Evolutionary conservation across 23 tunicate genomes (phyloP), one percentile per base, ranked within the genome.

Genomic region (Clavelina lepadiformis): DNA sequence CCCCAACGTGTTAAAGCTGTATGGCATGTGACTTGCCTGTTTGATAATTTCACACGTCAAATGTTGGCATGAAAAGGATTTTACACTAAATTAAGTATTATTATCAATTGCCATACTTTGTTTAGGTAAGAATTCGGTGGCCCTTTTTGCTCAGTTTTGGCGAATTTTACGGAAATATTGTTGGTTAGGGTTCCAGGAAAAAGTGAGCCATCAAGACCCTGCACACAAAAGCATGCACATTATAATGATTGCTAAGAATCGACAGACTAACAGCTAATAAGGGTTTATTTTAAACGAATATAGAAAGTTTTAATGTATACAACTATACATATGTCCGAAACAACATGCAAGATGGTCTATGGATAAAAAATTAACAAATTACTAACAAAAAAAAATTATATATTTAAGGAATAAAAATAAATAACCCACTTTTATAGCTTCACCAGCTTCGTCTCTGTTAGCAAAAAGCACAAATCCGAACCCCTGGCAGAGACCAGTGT

Each of bases 381-480:
- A 41, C 15, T 41, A 41, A 41, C 11, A 11, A 41, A 8, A 41
- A 41, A 41, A 41, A 8, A 8, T 8, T 15, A 41, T 8, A 8
- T 8, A 41, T 8, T 15, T 15, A 41, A 41, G 49, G 49, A 41
- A 11, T 41, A 41, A 11, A 11, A 15, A 15, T 41, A 41, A 36
- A 35, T 8, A 63, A 61, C 75, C 46, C 30, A 82, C 96, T 59
- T 69, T 49, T 7, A 80, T 74, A 0, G 96, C 81, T 35, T 64
- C 71, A 28, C 62, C 37, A 24, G 96, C 96, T 61, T 87, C 81
- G 19, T 79, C 96, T 73, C 65, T 59, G 0, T 34, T 58, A 0
- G 85, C 32, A 44, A 65, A 87, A 13, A 87, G 60, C 27, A 87
- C 82, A 51, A 87, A 87, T 0, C 87, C 82, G 35, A 87, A 58